These are phyloP conservation scores for Macquaria australasica DNA, from an alignment of 2,113 vertebrate genomes.

Conservation along the genomic window DNA sequence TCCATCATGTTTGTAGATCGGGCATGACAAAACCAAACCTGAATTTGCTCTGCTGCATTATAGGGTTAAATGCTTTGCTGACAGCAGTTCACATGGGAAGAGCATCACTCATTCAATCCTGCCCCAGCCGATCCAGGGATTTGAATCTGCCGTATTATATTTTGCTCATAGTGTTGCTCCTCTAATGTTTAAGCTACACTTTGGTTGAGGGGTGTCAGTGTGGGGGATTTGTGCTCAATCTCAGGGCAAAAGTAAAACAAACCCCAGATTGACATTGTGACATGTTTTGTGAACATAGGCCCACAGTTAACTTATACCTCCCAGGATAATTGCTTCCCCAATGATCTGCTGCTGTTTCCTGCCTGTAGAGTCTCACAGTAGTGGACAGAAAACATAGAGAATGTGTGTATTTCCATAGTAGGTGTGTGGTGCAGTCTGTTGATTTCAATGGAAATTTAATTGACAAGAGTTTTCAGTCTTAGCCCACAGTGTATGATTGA, in stretches of 20 bases:
- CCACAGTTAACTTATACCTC: constrained; percentile 49
- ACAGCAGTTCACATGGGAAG: neutral
- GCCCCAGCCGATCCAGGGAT: neutral
- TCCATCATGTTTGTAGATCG: too few species aligned
- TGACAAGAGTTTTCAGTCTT: neutral
- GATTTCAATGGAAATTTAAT: constrained; percentile 2
- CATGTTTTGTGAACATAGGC: constrained; percentile 50
- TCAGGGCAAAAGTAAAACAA: constrained; percentile 61
- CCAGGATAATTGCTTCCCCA: constrained; percentile 69
- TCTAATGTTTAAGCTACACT: neutral
- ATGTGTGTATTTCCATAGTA: neutral
- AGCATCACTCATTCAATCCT: neutral
- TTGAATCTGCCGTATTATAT: neutral
- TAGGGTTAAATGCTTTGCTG: neutral
- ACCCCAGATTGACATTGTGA: constrained; percentile 54
- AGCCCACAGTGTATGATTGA: neutral
- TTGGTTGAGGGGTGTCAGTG: neutral
- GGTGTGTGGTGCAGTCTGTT: neutral
- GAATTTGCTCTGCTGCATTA: neutral
- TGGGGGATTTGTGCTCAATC: constrained; percentile 37
- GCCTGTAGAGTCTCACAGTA: constrained; percentile 43
- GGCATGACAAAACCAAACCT: neutral
- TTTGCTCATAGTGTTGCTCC: neutral
- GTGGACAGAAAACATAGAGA: constrained; percentile 43
- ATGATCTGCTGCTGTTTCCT: constrained; percentile 42